A percentile compares a stretch with the other conserved stretches of the same genome.
Evolutionary conservation across 2,888 invertebrate species (phyloP).

Genomic region (Xanthorhoe designata): DNA sequence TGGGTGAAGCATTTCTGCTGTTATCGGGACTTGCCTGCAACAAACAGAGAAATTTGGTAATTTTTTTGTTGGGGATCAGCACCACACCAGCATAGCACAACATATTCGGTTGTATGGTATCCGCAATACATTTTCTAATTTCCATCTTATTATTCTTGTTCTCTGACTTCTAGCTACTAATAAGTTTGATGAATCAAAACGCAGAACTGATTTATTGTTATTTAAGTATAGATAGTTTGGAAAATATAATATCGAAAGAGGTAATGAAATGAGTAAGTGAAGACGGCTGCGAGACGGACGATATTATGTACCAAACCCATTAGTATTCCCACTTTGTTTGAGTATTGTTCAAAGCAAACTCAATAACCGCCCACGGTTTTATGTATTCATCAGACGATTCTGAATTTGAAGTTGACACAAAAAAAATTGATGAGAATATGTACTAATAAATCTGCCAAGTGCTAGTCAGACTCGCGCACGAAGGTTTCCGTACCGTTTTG

Average conservation of each 20-base stretch:
- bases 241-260: conserved; percentile 6
- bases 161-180: no score
- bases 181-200: no score
- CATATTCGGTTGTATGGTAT: no score
- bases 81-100: no score
- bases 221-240: not conserved
- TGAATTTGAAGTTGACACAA: conserved; percentile 66
- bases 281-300: conserved; percentile 38
- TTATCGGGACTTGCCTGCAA: conserved; percentile 83
- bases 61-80: not conserved
- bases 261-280: conserved; percentile 34
- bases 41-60: conserved; percentile 51
- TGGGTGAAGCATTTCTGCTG: conserved; percentile 81
- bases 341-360: conserved; percentile 74
- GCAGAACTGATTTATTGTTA: no score
- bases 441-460: no score
- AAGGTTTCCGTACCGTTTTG: no score
- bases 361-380: conserved; percentile 70
- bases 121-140: no score
- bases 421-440: conserved; percentile 62
- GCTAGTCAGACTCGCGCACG: no score
- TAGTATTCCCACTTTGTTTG: conserved; percentile 70
- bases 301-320: conserved; percentile 48
- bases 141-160: no score
- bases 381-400: conserved; percentile 66